Base-by-base conservation (phyloP, 2,797 vertebrate genomes). In the Chelmon rostratus region DNA sequence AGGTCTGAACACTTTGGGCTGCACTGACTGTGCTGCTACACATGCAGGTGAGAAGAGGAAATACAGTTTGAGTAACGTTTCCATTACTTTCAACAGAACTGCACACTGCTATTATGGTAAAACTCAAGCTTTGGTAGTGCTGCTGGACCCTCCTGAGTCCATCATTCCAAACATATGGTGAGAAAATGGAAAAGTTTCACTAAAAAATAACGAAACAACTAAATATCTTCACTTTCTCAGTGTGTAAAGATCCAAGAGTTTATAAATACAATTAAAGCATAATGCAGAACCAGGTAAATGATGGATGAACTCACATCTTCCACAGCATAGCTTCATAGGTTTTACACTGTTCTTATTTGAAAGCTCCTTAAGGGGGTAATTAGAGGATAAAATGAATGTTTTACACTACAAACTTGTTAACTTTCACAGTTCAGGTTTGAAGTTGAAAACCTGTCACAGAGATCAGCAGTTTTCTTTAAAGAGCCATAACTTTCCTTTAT, bases 111-210 rank as follows among this genome's bases (percentile, higher is more conserved):
- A 10, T 21, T 15, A 15, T 21, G 33, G 54, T n/a, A 58, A 58
- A 37, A 58, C 10, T 58, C 58, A 23, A 61, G 6, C 57, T 59
- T 40, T 40, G 6, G 19, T 7, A 37, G 23, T 23, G 8, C 11
- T 1, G 23, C 11, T 1, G 6, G 23, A 33, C 56, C 2, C 1
- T 21, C 10, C 1, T n/a, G 3, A 23, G 13, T 13, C 11, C n/a
- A 19, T 58, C 35, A 44, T 6, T 31, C 10, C 18, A 46, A 46
- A 63, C 6, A 3, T 23, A 9, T 19, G 25, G 8, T 10, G 33
- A 33, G 3, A 38, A 12, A 40, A 16, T 40, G 21, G 35, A 40
- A 59, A 40, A 15, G 7, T 11, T 59, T 59, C 40, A 58, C 37
- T 16, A 61, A 16, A 38, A 15, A n/a, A n/a, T n/a, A n/a, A n/a